These are phyloP conservation scores for Rhabdophis nuchalis DNA, from an alignment of 2,797 vertebrate genomes.

Conservation along the genomic window DNA sequence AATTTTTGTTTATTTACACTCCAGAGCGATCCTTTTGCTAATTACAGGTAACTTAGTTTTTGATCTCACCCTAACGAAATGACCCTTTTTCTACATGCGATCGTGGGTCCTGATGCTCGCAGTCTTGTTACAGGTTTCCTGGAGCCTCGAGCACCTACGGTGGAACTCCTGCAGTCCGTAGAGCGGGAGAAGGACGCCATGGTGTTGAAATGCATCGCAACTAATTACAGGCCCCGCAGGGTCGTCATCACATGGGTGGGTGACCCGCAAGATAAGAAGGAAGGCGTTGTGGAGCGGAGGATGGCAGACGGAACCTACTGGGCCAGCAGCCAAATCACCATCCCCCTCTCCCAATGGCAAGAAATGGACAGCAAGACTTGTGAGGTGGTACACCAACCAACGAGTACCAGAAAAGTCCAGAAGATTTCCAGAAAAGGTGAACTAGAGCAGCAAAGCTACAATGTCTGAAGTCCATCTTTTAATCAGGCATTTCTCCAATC, in stretches of 20 bases:
- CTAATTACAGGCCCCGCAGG: neutral
- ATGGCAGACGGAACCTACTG: neutral
- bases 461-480: neutral
- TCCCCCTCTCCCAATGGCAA: conserved; percentile 1
- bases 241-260: neutral
- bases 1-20: neutral
- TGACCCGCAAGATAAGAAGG: too few species aligned
- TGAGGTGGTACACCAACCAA: neutral
- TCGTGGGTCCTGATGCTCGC: neutral
- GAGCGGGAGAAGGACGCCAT: neutral
- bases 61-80: neutral
- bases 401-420: neutral
- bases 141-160: neutral
- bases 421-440: neutral
- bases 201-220: neutral
- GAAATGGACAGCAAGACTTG: neutral
- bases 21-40: neutral
- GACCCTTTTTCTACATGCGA: neutral
- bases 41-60: conserved; percentile 8
- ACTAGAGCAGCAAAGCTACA: neutral
- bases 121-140: neutral
- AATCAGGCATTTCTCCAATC: neutral
- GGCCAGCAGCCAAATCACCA: neutral
- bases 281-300: neutral
- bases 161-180: conserved; percentile 1